Evolutionary conservation across 2,113 vertebrate genomes (phyloP), one percentile per base, ranked within the genome.

Genomic region (Henicopernis longicauda): DNA sequence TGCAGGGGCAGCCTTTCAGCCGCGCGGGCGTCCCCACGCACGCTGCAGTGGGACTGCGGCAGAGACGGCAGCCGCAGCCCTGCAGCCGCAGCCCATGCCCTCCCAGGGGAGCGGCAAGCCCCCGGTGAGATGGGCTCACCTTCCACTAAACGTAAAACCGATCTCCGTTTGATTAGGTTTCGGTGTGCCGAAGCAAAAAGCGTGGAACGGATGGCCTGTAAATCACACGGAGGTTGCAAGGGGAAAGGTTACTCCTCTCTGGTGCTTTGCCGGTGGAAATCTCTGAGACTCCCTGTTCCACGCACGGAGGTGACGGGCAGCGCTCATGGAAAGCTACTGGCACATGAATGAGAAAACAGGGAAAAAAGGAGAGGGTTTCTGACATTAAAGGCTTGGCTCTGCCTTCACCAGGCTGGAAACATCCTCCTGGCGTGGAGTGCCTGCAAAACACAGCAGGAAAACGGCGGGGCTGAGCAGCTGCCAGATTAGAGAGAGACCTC

Each of bases 21-120:
- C 0, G 3, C 9, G 16, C 1, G 0, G 11, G 38, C 1, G 16
- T 47, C 62, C 47, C 70, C 0, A 0, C 0, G 16, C 3, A 7
- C 57, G 22, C 72, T 50, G 94, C 85, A 47, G 89, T 1, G 16
- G 13, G 67, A 65, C 81, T 84, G 84, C 57, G 6, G 66, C 76
- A 77, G 22, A 13, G 80, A 2, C 0, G 19, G 31, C 74, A 59
- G 63, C 32, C 3, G 9, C 76, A 65, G 74, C 62, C 50, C 82
- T 6, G n/a, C 26, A 22, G 70, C n/a, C 36, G 6, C 6, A 71
- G 80, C 69, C 23, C 23, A 0, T 1, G 6, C 4, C 45, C 67
- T 40, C 9, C 16, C 0, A 9, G 9, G 34, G 31, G n/a, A 67
- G 10, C 7, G 0, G 21, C 27, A 20, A n/a, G 22, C 19, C 34